A percentile compares a stretch with the other conserved stretches of the same genome.
Conservation (phyloP, 2,888 invertebrate species). For the Tribolium freemani region DNA sequence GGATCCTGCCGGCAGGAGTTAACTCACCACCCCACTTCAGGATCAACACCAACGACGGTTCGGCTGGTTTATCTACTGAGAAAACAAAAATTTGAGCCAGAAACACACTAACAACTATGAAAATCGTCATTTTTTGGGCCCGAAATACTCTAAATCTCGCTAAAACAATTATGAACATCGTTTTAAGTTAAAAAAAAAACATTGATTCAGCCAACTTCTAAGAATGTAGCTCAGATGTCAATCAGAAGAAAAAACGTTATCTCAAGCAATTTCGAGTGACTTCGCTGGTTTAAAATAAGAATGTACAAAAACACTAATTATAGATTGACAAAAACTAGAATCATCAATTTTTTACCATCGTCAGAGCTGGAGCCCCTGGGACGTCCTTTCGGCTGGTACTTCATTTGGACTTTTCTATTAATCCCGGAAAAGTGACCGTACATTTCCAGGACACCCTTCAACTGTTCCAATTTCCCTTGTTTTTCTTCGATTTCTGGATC, state of each 20-base stretch:
- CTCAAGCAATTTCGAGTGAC: too few relatives aligned
- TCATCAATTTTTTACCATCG: slow-evolving; percentile 77
- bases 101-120: too few relatives aligned
- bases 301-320: too few relatives aligned
- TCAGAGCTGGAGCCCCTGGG: slow-evolving; percentile 93
- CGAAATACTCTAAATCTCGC: too few relatives aligned
- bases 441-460: slow-evolving; percentile 99
- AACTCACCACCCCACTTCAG: slow-evolving; percentile 99
- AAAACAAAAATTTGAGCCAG: slow-evolving; percentile 3
- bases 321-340: not conserved
- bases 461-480: slow-evolving; percentile 95
- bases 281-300: too few relatives aligned
- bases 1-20: slow-evolving; percentile 97
- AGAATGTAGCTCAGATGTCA: too few relatives aligned
- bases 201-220: too few relatives aligned
- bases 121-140: too few relatives aligned
- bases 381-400: slow-evolving; percentile 96
- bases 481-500: slow-evolving; percentile 97
- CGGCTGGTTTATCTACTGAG: slow-evolving; percentile 85
- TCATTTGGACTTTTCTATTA: slow-evolving; percentile 99
- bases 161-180: too few relatives aligned
- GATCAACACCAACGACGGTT: slow-evolving; percentile 95
- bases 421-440: slow-evolving; percentile 99
- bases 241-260: too few relatives aligned
- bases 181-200: too few relatives aligned